Percentiles rank a stretch among this genome's conserved stretches.
Conservation (phyloP, 2,113 vertebrate genomes). For the Origma solitaria region DNA sequence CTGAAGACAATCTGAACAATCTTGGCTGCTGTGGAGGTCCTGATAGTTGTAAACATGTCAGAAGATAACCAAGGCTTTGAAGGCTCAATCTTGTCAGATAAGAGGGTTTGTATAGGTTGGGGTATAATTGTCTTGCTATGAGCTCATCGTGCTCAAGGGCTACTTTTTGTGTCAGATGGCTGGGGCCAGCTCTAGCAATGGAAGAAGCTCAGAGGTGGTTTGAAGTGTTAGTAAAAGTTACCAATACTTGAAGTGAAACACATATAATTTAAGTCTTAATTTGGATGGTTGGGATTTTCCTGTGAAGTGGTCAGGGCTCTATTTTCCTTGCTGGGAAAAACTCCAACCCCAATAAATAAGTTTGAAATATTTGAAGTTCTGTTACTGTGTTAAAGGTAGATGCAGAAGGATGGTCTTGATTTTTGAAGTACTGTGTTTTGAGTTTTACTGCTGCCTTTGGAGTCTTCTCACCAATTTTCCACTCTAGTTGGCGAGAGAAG, state of each 20-base stretch:
- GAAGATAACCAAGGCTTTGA: neutral
- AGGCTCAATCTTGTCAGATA: neutral
- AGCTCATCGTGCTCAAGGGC: neutral
- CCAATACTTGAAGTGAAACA: neutral
- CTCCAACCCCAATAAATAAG: neutral
- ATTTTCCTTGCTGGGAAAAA: neutral
- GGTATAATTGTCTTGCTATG: neutral
- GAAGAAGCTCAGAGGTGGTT: neutral
- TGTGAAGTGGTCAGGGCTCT: neutral
- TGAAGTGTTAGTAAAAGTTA: neutral
- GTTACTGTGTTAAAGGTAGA: neutral
- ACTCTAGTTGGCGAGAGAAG: neutral
- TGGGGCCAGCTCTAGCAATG: neutral
- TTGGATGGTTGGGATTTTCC: neutral
- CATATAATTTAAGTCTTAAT: neutral
- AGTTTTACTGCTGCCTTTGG: neutral
- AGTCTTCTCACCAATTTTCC: neutral
- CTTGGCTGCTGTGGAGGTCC: neutral
- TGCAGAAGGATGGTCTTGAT: neutral
- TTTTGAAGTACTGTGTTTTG: neutral
- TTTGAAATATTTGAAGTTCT: neutral
- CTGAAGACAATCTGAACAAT: neutral
- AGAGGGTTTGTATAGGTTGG: neutral
- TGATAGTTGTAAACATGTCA: neutral
- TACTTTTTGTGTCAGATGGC: neutral